These are phyloP conservation scores for Halocaridina rubra DNA, from an alignment of 2,888 invertebrate species.

Conservation along the genomic window DNA sequence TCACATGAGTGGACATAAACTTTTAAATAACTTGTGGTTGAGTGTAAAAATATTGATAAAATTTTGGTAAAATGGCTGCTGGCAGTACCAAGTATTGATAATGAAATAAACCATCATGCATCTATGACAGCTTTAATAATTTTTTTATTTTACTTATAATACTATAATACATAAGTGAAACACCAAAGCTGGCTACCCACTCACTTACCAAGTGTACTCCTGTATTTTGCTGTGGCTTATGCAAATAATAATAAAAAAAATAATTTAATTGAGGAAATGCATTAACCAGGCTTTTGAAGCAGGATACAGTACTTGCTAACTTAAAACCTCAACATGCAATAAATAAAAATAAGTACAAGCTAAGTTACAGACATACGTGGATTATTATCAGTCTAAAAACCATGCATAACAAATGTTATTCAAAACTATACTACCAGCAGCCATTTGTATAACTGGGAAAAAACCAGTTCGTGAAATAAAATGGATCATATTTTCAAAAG, in stretches of 20 bases:
- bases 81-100: constrained; percentile 63
- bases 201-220: no score
- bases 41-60: constrained; percentile 2
- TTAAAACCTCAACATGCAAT: no score
- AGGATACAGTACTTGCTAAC: no score
- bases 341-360: background rate
- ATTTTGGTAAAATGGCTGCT: constrained; percentile 63
- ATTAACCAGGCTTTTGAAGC: no score
- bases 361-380: constrained; percentile 10
- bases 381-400: background rate
- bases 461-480: constrained; percentile 2
- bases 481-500: background rate
- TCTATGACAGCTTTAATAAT: no score
- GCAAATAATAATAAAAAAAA: no score
- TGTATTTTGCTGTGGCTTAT: no score
- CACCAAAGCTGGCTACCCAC: no score
- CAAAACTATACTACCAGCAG: constrained; percentile 57
- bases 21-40: background rate
- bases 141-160: no score
- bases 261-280: no score
- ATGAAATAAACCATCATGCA: constrained; percentile 52
- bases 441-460: constrained; percentile 46
- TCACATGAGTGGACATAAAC: constrained; percentile 24
- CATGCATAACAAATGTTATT: background rate
- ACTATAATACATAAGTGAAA: no score